Percentiles rank a stretch among this genome's conserved stretches.
Evolutionary conservation across 2,888 invertebrate species (phyloP).

Genomic region (Rugalucina vietnamica): DNA sequence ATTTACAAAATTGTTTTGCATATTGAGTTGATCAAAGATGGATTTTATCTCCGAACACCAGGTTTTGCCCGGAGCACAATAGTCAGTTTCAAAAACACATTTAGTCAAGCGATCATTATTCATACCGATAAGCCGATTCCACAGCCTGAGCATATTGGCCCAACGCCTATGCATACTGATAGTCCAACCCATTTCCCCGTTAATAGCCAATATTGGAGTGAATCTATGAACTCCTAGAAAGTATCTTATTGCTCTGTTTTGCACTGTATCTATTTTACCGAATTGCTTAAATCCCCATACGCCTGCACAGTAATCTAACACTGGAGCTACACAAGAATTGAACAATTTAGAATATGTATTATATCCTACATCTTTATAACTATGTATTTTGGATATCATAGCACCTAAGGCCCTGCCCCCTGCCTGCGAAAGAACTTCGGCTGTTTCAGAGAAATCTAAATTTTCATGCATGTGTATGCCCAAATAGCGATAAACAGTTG

Average conservation of each 20-base stretch:
- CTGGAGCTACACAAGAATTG: constrained; percentile 11
- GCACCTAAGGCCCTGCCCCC: not conserved
- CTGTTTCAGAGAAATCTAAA: not conserved
- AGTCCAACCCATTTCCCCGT: not conserved
- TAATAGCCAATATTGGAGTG: not conserved
- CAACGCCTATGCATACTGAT: constrained; percentile 1
- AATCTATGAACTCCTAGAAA: constrained; percentile 28
- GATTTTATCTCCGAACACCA: not conserved
- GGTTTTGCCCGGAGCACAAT: not conserved
- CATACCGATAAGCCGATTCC: not conserved
- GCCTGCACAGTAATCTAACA: constrained; percentile 21
- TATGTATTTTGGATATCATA: constrained; percentile 12
- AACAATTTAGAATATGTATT: constrained; percentile 3
- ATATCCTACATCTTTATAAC: not conserved
- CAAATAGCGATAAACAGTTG: constrained; percentile 15
- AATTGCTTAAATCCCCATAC: constrained; percentile 17
- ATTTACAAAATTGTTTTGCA: not conserved
- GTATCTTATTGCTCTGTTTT: constrained; percentile 21
- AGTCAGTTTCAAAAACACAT: not conserved
- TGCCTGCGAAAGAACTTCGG: too few species aligned
- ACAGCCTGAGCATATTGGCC: not conserved
- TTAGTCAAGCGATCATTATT: not conserved
- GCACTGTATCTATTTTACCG: constrained; percentile 14
- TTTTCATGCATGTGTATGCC: constrained; percentile 9
- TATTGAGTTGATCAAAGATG: not conserved